These are phyloP conservation scores for Torymus auratus DNA, from an alignment of 2,888 invertebrate genomes.

Conservation along the genomic window DNA sequence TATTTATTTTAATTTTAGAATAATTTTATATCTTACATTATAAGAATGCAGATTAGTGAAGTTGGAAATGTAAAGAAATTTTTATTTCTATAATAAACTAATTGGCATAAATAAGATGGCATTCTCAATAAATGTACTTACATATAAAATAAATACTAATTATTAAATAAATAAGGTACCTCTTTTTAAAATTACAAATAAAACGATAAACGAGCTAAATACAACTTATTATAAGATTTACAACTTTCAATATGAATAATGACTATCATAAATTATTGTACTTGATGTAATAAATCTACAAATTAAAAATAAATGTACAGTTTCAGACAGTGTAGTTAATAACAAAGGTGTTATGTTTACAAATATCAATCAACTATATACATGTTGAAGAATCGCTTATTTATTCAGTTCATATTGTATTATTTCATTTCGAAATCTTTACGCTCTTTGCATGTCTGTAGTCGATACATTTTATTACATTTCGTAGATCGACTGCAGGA, in stretches of 20 bases:
- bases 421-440: constrained; percentile 21
- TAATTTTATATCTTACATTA: constrained; percentile 10
- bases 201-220: too few relatives aligned
- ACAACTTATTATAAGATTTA: not conserved
- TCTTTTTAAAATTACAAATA: too few relatives aligned
- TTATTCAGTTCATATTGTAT: constrained; percentile 48
- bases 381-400: constrained; percentile 47
- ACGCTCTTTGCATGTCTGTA: constrained; percentile 27
- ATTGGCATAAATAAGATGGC: too few relatives aligned
- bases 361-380: constrained; percentile 56
- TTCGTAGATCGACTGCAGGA: constrained; percentile 39
- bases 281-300: constrained; percentile 6
- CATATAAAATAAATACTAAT: too few relatives aligned
- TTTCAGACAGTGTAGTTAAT: constrained; percentile 46
- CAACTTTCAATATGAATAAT: constrained; percentile 1
- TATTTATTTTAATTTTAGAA: not conserved
- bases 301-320: constrained; percentile 35
- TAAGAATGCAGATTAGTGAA: constrained; percentile 1
- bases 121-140: too few relatives aligned
- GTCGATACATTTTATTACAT: constrained; percentile 42
- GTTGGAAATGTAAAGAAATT: not conserved
- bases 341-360: constrained; percentile 54
- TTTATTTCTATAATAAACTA: too few relatives aligned
- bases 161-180: too few relatives aligned
- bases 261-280: not conserved